Evolutionary conservation across 2,888 invertebrate species (phyloP).

Genomic region (Tetrapedia diversipes): DNA sequence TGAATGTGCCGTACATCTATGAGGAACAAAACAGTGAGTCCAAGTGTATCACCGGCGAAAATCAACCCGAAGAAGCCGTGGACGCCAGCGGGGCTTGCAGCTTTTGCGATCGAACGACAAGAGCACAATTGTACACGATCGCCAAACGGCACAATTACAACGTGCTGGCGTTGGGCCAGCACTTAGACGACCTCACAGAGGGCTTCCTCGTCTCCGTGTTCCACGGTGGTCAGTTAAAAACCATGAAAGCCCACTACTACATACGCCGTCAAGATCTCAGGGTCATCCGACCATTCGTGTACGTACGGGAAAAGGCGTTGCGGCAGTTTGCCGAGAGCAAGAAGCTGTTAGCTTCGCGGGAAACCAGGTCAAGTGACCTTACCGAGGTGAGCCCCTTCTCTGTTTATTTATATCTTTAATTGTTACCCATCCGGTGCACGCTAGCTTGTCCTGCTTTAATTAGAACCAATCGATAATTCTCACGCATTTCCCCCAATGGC

Average conservation of each 20-base stretch:
- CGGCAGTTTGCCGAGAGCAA: conserved; percentile 90
- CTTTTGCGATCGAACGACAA: conserved; percentile 89
- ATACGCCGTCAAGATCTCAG: conserved; percentile 92
- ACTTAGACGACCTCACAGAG: conserved; percentile 92
- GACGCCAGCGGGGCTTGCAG: conserved; percentile 83
- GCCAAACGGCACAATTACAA: conserved; percentile 92
- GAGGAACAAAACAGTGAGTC: conserved; percentile 87
- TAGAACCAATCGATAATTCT: conserved; percentile 41
- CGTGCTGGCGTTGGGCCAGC: conserved; percentile 94
- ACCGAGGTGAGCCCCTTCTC: conserved; percentile 55
- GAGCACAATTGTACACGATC: conserved; percentile 90
- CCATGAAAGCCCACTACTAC: conserved; percentile 92
- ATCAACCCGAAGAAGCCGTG: conserved; percentile 82
- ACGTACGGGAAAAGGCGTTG: conserved; percentile 91
- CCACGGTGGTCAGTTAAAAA: conserved; percentile 90
- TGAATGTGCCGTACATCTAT: conserved; percentile 86
- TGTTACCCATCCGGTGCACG: not conserved
- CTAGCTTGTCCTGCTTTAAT: conserved; percentile 13
- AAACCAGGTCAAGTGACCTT: conserved; percentile 42
- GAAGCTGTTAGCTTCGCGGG: conserved; percentile 85
- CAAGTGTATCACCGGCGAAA: conserved; percentile 85
- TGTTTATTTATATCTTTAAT: conserved; percentile 32
- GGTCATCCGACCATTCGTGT: conserved; percentile 93
- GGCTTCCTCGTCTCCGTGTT: conserved; percentile 92
- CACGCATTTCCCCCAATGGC: conserved; percentile 15